phyloP scores from a whole-genome alignment of 2,797 vertebrate species.

The Falco novaeseelandiae region DNA sequence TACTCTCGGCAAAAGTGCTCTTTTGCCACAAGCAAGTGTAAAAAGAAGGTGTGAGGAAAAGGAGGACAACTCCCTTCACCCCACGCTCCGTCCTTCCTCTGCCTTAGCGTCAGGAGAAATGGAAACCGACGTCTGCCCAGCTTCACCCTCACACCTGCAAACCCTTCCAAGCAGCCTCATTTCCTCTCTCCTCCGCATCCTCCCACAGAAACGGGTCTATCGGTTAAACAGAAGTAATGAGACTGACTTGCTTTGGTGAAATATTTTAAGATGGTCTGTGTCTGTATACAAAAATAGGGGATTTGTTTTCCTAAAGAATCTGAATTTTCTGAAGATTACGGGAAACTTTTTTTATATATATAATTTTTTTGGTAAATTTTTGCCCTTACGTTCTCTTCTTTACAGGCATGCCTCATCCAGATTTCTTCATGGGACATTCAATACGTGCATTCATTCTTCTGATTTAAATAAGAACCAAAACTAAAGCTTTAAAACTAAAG shows the following conservation, averaged over 20 bases:
- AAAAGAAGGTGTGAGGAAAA: background rate
- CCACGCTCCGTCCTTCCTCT: rapidly evolving
- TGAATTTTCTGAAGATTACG: background rate
- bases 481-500: too few species aligned
- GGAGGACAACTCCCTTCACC: background rate
- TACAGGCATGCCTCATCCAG: background rate
- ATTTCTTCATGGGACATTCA: background rate
- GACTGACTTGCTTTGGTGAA: background rate
- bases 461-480: background rate
- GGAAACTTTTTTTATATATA: background rate
- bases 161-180: constrained; percentile 13
- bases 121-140: background rate
- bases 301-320: background rate
- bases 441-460: background rate
- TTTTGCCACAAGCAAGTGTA: background rate
- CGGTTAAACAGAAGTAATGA: background rate
- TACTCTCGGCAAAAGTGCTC: background rate
- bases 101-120: background rate
- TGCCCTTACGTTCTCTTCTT: background rate
- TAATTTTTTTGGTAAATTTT: background rate
- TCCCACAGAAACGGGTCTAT: constrained; percentile 15
- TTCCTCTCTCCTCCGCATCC: constrained; percentile 41
- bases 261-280: background rate
- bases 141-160: constrained; percentile 31
- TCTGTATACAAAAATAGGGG: background rate